phyloP scores from a whole-genome alignment of 2,113 vertebrate genomes.

The Ophthalmolycus amberensis region DNA sequence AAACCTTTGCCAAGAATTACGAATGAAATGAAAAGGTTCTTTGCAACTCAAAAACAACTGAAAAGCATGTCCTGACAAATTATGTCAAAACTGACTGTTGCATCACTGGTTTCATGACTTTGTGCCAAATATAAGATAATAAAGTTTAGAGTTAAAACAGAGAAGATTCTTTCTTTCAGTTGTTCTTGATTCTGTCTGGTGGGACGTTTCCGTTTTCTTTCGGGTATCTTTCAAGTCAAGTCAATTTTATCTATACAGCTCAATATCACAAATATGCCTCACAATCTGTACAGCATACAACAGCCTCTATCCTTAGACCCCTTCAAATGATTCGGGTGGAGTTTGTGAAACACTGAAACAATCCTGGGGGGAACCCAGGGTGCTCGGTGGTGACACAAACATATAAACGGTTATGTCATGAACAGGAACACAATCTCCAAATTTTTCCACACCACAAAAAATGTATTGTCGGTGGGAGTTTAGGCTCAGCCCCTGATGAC shows the following conservation, averaged over 20 bases:
- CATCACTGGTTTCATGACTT: neutral
- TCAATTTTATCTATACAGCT: no score
- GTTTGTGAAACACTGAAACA: neutral
- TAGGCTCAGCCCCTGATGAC: slow-evolving; percentile 3
- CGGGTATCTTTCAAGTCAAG: no score
- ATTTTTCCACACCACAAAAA: neutral
- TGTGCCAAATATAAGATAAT: neutral
- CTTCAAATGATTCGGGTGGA: neutral
- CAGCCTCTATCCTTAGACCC: neutral
- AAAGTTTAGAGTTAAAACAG: slow-evolving; percentile 19
- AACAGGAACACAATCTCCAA: neutral
- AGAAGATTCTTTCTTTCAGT: neutral
- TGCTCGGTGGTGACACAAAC: neutral
- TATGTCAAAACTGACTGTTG: neutral
- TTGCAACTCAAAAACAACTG: neutral
- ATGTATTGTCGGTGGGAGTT: neutral
- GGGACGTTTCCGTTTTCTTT: neutral
- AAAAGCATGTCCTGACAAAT: neutral
- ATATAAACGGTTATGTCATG: neutral
- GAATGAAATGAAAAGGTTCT: neutral
- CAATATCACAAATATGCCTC: neutral
- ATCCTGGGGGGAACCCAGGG: neutral
- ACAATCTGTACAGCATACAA: neutral
- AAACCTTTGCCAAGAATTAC: neutral
- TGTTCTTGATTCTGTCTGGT: neutral